phyloP scores from a whole-genome alignment of 2,113 vertebrate species.

The Otus sunia region DNA sequence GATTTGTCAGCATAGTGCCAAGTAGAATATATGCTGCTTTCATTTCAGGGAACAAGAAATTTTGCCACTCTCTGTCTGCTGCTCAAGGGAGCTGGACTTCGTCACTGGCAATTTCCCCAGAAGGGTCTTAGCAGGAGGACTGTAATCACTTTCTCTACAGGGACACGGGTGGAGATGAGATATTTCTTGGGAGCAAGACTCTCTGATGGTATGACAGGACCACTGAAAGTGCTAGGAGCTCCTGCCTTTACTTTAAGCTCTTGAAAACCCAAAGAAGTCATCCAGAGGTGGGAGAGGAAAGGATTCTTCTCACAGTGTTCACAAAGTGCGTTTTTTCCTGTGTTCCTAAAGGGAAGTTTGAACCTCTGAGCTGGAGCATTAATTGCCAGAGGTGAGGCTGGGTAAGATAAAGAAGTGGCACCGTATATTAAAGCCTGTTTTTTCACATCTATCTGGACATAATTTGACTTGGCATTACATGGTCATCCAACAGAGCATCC shows the following conservation, averaged over 20 bases:
- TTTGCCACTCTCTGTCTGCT: background rate
- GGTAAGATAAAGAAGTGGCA: slow-evolving; percentile 11
- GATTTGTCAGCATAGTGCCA: background rate
- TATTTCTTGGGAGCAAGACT: background rate
- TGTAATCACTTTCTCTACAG: background rate
- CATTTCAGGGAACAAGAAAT: background rate
- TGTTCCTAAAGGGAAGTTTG: background rate
- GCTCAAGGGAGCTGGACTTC: background rate
- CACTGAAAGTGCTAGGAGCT: background rate
- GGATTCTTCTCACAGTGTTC: background rate
- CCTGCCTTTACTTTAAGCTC: background rate
- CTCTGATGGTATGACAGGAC: background rate
- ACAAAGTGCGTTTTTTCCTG: background rate
- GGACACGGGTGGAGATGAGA: background rate
- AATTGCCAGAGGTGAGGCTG: background rate
- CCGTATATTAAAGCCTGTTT: slow-evolving; percentile 39
- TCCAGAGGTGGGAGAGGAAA: background rate
- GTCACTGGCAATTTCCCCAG: background rate
- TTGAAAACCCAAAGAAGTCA: background rate
- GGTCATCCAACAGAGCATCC: background rate
- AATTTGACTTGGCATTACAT: slow-evolving; percentile 50
- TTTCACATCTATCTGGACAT: slow-evolving; percentile 30
- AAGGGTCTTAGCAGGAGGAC: background rate
- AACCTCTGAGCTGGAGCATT: background rate
- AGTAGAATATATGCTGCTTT: background rate